Evolutionary conservation across 2,888 invertebrate species (phyloP).

Genomic region (Cremastinae sp.): DNA sequence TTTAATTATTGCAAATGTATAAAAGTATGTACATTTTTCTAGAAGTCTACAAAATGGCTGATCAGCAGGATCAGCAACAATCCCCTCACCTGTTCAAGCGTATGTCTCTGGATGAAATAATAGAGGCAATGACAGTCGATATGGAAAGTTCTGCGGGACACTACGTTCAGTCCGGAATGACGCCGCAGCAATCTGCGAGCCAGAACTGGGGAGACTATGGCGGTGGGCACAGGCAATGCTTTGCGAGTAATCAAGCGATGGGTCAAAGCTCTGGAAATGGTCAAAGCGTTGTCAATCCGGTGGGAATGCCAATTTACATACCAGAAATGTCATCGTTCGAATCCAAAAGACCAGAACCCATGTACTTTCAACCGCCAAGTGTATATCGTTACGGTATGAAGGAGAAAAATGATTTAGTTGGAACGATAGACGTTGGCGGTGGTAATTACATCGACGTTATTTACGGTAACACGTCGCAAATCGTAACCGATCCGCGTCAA

Average conservation of each 20-base stretch:
- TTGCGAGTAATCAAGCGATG: constrained; percentile 65
- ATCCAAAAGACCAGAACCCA: constrained; percentile 67
- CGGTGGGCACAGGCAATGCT: constrained; percentile 70
- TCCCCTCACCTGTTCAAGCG: constrained; percentile 72
- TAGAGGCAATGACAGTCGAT: constrained; percentile 84
- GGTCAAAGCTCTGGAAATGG: constrained; percentile 29
- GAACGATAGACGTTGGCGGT: constrained; percentile 79
- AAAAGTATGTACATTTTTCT: neutral
- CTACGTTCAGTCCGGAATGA: constrained; percentile 82
- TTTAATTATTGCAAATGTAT: neutral
- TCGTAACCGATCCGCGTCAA: constrained; percentile 76
- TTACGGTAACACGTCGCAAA: constrained; percentile 76
- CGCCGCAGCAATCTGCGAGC: constrained; percentile 73
- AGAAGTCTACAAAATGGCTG: constrained; percentile 61
- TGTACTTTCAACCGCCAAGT: constrained; percentile 75
- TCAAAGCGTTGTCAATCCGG: constrained; percentile 38
- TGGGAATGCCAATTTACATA: constrained; percentile 57
- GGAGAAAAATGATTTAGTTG: constrained; percentile 77
- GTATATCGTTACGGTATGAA: constrained; percentile 77
- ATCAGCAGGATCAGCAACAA: constrained; percentile 65
- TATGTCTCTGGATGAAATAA: constrained; percentile 82
- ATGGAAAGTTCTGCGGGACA: constrained; percentile 83
- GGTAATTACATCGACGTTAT: constrained; percentile 80
- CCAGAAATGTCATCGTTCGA: constrained; percentile 67
- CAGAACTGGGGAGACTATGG: constrained; percentile 77